Evolutionary conservation across 2,888 invertebrate species (phyloP), one percentile per base, ranked within the genome.

Genomic region (Euzophera pinguis): DNA sequence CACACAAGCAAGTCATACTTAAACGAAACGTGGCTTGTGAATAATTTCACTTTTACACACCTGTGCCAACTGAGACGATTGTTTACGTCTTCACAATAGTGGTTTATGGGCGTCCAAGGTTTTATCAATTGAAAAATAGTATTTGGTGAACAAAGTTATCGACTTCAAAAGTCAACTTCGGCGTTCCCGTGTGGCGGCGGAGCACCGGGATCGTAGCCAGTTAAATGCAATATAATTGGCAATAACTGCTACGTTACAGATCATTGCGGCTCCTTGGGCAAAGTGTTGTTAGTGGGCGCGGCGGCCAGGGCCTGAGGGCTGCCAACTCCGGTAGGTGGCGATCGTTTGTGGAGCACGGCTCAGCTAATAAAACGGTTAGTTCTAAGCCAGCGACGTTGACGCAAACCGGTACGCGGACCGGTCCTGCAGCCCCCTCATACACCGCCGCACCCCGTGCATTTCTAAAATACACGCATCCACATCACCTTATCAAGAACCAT

Each of bases 291-390:
- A 58, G 63, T 65, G 59, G 68, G 60, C 62, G 65, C 69, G 59
- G 67, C 58, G 64, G 69, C 68, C 37, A 53, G 70, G 73, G 75
- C 77, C 68, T 73, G 67, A 64, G 72, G 75, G 78, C 68, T 73
- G 67, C 65, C 61, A 62, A 62, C 66, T 65, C 58, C 65, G 65
- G 65, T 64, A 71, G 68, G 78, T 76, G 76, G 80, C 75, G 67
- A 71, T 80, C 75, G 78, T 88, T 88, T 83, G 85, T 87, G 77
- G 87, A 87, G 81, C 87, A 85, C 78, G 70, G 83, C 82, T 81
- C 74, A 75, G 78, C 84, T 87, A 86, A 84, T 88, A 86, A 88
- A 89, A 90, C 90, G 82, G 87, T 88, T 85, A 84, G 82, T 81
- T 81, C 83, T 84, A 83, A 78, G 75, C 73, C 73, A 67, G 65